phyloP scores from a whole-genome alignment of 2,888 invertebrate species.

The Theristus sp. region DNA sequence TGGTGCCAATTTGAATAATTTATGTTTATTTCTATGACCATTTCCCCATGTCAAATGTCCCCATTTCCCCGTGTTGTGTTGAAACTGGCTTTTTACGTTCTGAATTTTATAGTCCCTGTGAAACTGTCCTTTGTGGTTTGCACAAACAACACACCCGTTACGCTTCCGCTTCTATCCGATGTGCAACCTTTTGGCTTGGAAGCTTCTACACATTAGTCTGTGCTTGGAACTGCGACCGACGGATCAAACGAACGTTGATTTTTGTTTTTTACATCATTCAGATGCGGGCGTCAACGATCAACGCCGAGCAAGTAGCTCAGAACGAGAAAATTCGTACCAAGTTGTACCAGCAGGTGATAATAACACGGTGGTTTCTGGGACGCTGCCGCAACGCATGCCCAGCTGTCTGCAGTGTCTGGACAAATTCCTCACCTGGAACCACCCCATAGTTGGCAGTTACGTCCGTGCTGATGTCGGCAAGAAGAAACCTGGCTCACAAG shows the following conservation, averaged over 20 bases:
- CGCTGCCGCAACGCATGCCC: slow-evolving; percentile 76
- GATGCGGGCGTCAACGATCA: background rate
- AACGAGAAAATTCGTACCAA: no score
- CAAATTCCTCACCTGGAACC: slow-evolving; percentile 64
- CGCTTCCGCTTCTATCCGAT: no score
- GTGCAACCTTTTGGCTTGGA: no score
- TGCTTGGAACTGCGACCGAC: background rate
- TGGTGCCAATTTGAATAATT: no score
- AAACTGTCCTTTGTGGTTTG: no score
- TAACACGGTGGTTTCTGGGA: slow-evolving; percentile 79
- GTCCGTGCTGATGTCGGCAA: slow-evolving; percentile 11
- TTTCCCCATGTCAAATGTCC: no score
- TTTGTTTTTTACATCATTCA: background rate
- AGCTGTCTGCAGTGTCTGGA: slow-evolving; percentile 78
- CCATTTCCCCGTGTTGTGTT: no score
- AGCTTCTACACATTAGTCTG: no score
- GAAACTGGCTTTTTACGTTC: no score
- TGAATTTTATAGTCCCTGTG: no score
- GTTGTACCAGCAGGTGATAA: slow-evolving; percentile 61
- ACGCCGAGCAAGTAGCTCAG: background rate
- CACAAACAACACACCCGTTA: no score
- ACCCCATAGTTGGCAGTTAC: slow-evolving; percentile 4
- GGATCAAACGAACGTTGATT: background rate
- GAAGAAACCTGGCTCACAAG: background rate
- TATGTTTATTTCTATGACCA: no score